Conservation (phyloP, 2,888 invertebrate species). For the Napeogenes sylphis region DNA sequence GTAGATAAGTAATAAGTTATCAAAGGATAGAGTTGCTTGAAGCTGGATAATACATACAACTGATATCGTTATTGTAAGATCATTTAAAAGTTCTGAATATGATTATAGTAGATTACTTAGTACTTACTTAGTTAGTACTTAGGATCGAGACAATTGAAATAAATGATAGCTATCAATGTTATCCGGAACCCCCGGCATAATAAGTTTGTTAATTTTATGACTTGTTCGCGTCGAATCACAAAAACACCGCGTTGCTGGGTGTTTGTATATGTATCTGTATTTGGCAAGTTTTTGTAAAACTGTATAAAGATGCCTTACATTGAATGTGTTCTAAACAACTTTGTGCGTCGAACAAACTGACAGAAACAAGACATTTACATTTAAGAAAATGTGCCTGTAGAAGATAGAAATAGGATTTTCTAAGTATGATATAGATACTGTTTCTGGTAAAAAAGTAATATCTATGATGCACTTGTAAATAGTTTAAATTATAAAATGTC, state of each 20-base stretch:
- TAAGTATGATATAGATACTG: too few species aligned
- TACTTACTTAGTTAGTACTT: neutral
- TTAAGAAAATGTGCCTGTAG: slow-evolving; percentile 26
- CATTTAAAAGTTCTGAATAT: too few species aligned
- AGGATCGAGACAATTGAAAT: neutral
- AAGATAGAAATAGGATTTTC: too few species aligned
- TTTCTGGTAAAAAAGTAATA: too few species aligned
- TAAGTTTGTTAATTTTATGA: slow-evolving; percentile 30
- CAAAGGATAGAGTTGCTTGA: too few species aligned
- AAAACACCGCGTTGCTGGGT: slow-evolving; percentile 36
- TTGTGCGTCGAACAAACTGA: neutral
- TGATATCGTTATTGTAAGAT: too few species aligned
- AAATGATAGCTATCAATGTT: neutral
- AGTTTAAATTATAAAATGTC: too few species aligned
- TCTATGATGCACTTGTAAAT: too few species aligned
- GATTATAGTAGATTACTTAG: too few species aligned
- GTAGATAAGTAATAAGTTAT: too few species aligned
- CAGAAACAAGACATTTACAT: slow-evolving; percentile 24
- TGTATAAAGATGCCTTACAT: slow-evolving; percentile 37
- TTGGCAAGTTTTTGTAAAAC: slow-evolving; percentile 42
- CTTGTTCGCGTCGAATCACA: slow-evolving; percentile 39
- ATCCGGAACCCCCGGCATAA: slow-evolving; percentile 29
- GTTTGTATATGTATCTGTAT: slow-evolving; percentile 41
- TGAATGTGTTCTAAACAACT: slow-evolving; percentile 12
- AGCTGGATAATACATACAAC: neutral